Evolutionary conservation across 23 tunicate species (phyloP).

Genomic region (Styela clava): DNA sequence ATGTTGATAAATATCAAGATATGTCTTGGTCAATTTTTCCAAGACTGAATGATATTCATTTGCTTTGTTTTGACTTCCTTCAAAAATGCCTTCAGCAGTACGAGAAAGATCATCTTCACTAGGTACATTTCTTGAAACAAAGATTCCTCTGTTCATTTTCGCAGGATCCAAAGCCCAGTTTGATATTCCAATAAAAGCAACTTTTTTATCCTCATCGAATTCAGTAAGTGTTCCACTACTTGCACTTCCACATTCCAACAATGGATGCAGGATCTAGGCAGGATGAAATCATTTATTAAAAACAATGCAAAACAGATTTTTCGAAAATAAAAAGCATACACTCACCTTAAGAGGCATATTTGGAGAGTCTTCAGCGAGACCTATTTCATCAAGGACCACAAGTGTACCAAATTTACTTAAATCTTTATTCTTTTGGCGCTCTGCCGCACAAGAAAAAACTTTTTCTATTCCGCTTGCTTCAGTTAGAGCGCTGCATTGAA

Average conservation of each 20-base stretch:
- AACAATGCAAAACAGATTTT: too few relatives aligned
- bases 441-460: slow-evolving; percentile 40
- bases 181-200: slow-evolving; percentile 83
- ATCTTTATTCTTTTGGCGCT: slow-evolving; percentile 33
- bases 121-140: slow-evolving; percentile 65
- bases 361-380: slow-evolving; percentile 66
- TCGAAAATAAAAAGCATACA: too few relatives aligned
- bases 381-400: slow-evolving; percentile 74
- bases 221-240: slow-evolving; percentile 4
- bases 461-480: slow-evolving; percentile 60
- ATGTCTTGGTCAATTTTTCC: slow-evolving; percentile 37
- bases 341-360: slow-evolving; percentile 64
- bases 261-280: slow-evolving; percentile 49
- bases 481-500: slow-evolving; percentile 65
- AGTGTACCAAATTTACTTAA: slow-evolving; percentile 36
- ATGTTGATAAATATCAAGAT: slow-evolving; percentile 34
- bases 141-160: slow-evolving; percentile 83
- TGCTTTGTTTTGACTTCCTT: slow-evolving; percentile 16
- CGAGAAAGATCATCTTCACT: slow-evolving; percentile 32
- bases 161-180: slow-evolving; percentile 92
- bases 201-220: slow-evolving; percentile 24
- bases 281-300: not conserved
- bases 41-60: slow-evolving; percentile 26
- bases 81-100: slow-evolving; percentile 61
- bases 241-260: slow-evolving; percentile 52